A percentile compares a stretch with the other conserved stretches of the same genome.
Conservation (phyloP, 2,797 vertebrate species). For the Borostomias antarcticus region DNA sequence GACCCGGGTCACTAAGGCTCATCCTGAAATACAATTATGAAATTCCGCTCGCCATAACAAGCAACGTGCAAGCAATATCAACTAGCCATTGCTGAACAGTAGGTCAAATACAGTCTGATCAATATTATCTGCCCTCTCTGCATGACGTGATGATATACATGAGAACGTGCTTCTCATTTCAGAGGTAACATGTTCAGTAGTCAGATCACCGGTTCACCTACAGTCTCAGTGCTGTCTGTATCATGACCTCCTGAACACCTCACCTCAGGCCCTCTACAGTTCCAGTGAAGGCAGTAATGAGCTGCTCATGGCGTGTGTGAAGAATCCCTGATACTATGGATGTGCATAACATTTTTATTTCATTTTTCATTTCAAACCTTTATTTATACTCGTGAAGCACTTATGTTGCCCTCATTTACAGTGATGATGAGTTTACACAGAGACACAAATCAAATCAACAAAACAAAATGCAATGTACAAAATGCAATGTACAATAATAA, state of each 20-base stretch:
- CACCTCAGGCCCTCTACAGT: conserved; percentile 23
- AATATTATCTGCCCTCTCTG: too few species aligned
- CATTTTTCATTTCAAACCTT: too few species aligned
- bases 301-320: conserved; percentile 61
- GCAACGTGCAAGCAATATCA: neutral
- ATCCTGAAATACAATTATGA: neutral
- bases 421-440: too few species aligned
- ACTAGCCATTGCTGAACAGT: neutral
- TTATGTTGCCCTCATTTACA: too few species aligned
- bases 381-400: too few species aligned
- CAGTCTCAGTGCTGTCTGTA: neutral
- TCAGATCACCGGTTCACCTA: neutral
- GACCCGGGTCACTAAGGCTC: too few species aligned
- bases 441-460: too few species aligned
- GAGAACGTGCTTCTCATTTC: neutral
- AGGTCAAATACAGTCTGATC: neutral
- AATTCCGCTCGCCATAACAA: neutral
- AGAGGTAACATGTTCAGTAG: neutral
- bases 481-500: too few species aligned
- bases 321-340: too few species aligned
- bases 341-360: too few species aligned
- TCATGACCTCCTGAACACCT: neutral
- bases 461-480: too few species aligned
- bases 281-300: conserved; percentile 67
- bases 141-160: neutral